Percentiles rank a stretch among this genome's conserved stretches.
phyloP scores from a whole-genome alignment of 2,797 vertebrate species.

The Onychomys leucogaster region DNA sequence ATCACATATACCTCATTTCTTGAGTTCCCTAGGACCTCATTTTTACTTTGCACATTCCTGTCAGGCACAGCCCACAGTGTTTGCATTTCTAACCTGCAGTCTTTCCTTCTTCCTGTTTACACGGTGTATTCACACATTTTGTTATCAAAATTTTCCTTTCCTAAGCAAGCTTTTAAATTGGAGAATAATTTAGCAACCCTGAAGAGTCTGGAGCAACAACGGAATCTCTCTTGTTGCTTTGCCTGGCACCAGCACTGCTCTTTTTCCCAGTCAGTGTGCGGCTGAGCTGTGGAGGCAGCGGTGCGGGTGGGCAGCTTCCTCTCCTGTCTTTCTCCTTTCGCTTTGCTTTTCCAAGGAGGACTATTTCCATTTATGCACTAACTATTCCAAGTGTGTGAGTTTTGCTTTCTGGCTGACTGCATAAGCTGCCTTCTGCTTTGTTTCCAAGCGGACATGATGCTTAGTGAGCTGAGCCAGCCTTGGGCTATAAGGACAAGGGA shows the following conservation, averaged over 20 bases:
- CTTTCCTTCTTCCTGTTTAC: background rate
- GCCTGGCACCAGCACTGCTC: background rate
- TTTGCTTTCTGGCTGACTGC: slow-evolving; percentile 14
- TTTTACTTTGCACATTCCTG: background rate
- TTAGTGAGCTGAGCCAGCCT: background rate
- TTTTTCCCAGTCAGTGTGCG: slow-evolving; percentile 12
- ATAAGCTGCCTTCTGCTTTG: slow-evolving; percentile 40
- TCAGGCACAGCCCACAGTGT: background rate
- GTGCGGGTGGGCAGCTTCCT: slow-evolving; percentile 7
- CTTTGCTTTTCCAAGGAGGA: slow-evolving; percentile 48
- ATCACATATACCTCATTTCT: background rate
- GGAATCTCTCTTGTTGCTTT: slow-evolving; percentile 32
- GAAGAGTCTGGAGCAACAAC: slow-evolving; percentile 40
- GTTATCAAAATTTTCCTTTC: background rate
- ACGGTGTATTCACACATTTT: background rate
- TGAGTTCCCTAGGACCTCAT: background rate
- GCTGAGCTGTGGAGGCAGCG: background rate
- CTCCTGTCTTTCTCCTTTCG: background rate
- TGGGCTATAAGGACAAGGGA: background rate
- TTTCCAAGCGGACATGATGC: background rate
- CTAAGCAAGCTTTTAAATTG: slow-evolving; percentile 21
- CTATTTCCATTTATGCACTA: slow-evolving; percentile 56
- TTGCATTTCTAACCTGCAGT: background rate
- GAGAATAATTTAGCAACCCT: slow-evolving; percentile 42
- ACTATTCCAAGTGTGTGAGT: slow-evolving; percentile 19